Percentiles rank a stretch among this genome's conserved stretches.
Conservation (phyloP, 1,140 invertebrate species). For the Eciton burchellii region DNA sequence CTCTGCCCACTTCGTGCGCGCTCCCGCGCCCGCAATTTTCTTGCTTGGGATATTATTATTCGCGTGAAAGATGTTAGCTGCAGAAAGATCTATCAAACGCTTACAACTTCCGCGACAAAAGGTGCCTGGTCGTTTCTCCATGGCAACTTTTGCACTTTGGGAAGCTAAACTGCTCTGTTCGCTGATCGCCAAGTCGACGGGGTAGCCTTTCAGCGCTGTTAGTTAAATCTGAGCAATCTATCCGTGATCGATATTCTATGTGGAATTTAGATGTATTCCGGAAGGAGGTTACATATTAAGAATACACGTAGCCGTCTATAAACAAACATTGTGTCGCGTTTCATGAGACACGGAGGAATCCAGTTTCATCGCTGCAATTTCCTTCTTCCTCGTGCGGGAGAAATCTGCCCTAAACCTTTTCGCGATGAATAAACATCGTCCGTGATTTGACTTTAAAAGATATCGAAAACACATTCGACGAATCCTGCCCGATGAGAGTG, state of each 20-base stretch:
- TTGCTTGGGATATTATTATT: constrained; percentile 34
- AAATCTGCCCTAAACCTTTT: background rate
- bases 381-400: background rate
- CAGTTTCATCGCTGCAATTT: background rate
- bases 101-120: background rate
- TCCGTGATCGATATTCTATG: too few relatives aligned
- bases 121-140: background rate
- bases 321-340: background rate
- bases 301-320: background rate
- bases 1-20: too few relatives aligned
- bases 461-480: background rate
- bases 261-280: background rate
- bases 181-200: background rate
- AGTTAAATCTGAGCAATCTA: background rate
- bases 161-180: constrained; percentile 26
- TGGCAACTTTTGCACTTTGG: constrained; percentile 2
- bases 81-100: constrained; percentile 8
- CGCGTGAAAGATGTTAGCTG: background rate
- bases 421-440: background rate
- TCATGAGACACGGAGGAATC: background rate
- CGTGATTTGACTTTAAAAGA: constrained; percentile 16
- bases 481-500: background rate
- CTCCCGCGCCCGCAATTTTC: constrained; percentile 16
- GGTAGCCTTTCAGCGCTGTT: background rate
- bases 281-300: background rate